Evolutionary conservation across 2,797 vertebrate species (phyloP).

Genomic region (Oreonectes daqikongensis): DNA sequence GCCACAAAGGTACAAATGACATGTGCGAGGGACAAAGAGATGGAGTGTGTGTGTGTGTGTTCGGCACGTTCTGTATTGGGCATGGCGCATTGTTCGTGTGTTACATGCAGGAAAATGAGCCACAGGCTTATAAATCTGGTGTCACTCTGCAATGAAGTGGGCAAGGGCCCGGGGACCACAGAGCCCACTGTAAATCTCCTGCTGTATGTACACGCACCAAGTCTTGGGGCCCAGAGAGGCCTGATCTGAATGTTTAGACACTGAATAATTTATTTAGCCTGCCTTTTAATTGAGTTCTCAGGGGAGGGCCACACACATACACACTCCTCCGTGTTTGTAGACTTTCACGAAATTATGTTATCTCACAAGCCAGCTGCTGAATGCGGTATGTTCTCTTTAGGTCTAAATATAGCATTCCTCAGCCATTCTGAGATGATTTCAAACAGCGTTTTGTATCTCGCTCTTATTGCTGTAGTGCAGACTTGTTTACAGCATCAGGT

Average conservation of each 20-base stretch:
- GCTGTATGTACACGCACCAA: conserved; percentile 7
- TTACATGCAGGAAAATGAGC: conserved; percentile 21
- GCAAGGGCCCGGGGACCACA: conserved; percentile 2
- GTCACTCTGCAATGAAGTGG: conserved; percentile 22
- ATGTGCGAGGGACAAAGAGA: neutral
- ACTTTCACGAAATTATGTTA: conserved; percentile 52
- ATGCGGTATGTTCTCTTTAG: conserved; percentile 44
- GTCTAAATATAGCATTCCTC: conserved; percentile 38
- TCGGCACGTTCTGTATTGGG: conserved; percentile 35
- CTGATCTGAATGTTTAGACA: conserved; percentile 47
- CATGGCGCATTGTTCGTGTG: conserved; percentile 60
- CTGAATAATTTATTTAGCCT: conserved; percentile 53
- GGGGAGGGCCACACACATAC: conserved; percentile 32
- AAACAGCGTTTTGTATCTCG: neutral
- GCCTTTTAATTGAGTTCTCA: conserved; percentile 54
- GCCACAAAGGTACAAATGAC: conserved; percentile 34
- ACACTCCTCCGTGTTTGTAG: conserved; percentile 30
- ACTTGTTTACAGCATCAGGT: conserved; percentile 26
- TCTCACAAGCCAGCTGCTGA: conserved; percentile 50
- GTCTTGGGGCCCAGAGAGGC: conserved; percentile 10
- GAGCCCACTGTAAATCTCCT: conserved; percentile 30
- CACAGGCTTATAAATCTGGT: conserved; percentile 19
- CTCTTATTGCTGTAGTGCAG: neutral
- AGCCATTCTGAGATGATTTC: conserved; percentile 35
- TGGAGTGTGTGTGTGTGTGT: conserved; percentile 48